A percentile compares a stretch with the other conserved stretches of the same genome.
Conservation (phyloP, 2,888 invertebrate genomes). For the Chalcis sispes region DNA sequence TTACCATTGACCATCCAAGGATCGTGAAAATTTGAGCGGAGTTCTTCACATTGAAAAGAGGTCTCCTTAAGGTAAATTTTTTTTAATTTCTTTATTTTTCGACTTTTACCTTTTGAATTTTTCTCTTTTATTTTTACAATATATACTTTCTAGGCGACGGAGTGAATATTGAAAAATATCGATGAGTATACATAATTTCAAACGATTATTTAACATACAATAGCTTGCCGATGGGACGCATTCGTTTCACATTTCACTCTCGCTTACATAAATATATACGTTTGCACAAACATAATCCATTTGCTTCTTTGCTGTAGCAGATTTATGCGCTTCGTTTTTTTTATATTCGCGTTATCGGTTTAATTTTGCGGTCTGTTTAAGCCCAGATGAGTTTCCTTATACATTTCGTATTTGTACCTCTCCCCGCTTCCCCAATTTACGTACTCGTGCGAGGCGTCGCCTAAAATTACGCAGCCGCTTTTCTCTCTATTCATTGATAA, state of each 20-base stretch:
- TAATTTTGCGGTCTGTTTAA: too few relatives aligned
- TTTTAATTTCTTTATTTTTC: not conserved
- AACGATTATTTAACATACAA: slow-evolving; percentile 16
- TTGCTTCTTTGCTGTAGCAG: too few relatives aligned
- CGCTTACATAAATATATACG: too few relatives aligned
- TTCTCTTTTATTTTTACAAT: slow-evolving; percentile 14
- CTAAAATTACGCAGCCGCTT: slow-evolving; percentile 21
- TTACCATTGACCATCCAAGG: slow-evolving; percentile 29
- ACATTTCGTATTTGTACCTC: too few relatives aligned
- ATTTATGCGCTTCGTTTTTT: too few relatives aligned
- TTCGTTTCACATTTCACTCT: too few relatives aligned
- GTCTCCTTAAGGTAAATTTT: not conserved
- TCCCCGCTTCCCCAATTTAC: too few relatives aligned
- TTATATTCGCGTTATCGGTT: too few relatives aligned
- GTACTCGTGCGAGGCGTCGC: not conserved
- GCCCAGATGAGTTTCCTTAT: too few relatives aligned
- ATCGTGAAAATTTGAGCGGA: slow-evolving; percentile 20
- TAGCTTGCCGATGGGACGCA: too few relatives aligned
- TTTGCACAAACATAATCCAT: too few relatives aligned
- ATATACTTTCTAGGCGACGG: slow-evolving; percentile 38
- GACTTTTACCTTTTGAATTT: not conserved
- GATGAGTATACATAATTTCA: slow-evolving; percentile 23
- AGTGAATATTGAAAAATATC: slow-evolving; percentile 47
- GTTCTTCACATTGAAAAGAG: not conserved
- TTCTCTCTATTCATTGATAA: slow-evolving; percentile 58